phyloP scores from a whole-genome alignment of 2,888 invertebrate species.

The Cosmopolites sordidus region DNA sequence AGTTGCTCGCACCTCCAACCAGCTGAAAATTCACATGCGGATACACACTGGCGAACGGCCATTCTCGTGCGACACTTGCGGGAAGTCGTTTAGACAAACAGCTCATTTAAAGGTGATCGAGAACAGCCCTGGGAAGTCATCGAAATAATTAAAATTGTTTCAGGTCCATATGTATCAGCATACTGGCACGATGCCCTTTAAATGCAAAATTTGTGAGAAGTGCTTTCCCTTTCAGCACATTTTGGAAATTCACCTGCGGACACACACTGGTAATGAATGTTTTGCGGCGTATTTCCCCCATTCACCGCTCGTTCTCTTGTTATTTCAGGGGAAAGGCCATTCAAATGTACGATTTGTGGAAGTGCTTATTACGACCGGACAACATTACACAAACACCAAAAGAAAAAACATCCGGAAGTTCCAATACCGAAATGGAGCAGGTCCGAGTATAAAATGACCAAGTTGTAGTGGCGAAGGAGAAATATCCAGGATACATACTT shows the following conservation, averaged over 20 bases:
- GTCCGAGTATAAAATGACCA: slow-evolving; percentile 19
- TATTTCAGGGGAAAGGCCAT: slow-evolving; percentile 24
- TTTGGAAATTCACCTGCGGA: slow-evolving; percentile 24
- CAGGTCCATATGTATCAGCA: slow-evolving; percentile 21
- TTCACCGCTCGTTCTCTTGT: too few species aligned
- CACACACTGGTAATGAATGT: slow-evolving; percentile 23
- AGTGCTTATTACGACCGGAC: slow-evolving; percentile 24
- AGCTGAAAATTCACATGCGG: slow-evolving; percentile 21
- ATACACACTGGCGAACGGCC: slow-evolving; percentile 25
- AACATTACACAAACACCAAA: slow-evolving; percentile 23
- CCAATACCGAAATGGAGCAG: slow-evolving; percentile 16
- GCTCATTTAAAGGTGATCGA: slow-evolving; percentile 21
- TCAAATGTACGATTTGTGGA: slow-evolving; percentile 22
- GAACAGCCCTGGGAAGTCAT: too few species aligned
- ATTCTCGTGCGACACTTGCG: slow-evolving; percentile 20
- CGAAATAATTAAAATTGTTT: background rate
- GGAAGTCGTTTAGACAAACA: slow-evolving; percentile 22
- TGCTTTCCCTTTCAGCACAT: slow-evolving; percentile 24
- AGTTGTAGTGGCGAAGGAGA: slow-evolving; percentile 10
- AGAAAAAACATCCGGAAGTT: slow-evolving; percentile 26
- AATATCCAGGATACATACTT: too few species aligned
- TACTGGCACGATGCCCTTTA: slow-evolving; percentile 26
- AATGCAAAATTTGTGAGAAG: slow-evolving; percentile 24
- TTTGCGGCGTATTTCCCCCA: background rate
- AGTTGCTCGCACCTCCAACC: slow-evolving; percentile 22